Evolutionary conservation across 2,888 invertebrate species (phyloP).

Genomic region (Baronia brevicornis): DNA sequence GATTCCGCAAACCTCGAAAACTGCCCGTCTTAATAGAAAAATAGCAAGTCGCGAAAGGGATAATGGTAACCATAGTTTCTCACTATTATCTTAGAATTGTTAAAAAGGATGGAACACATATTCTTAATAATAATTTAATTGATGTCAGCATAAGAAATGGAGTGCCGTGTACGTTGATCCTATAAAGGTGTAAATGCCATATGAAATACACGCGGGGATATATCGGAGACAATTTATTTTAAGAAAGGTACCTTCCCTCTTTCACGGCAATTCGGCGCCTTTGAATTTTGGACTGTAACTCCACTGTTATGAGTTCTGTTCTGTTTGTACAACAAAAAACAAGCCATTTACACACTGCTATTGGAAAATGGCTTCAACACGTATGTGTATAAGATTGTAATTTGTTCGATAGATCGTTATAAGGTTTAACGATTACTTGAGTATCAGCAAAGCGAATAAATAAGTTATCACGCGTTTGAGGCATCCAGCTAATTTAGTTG

Average conservation of each 20-base stretch:
- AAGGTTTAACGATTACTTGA: slow-evolving; percentile 9
- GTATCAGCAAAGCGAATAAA: slow-evolving; percentile 26
- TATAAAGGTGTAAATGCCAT: slow-evolving; percentile 54
- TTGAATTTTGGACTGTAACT: background rate
- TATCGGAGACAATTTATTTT: slow-evolving; percentile 64
- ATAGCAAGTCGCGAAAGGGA: no score
- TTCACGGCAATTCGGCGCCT: slow-evolving; percentile 24
- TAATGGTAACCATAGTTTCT: no score
- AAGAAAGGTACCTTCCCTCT: slow-evolving; percentile 33
- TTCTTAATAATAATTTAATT: no score
- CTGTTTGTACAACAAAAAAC: slow-evolving; percentile 17
- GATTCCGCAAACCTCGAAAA: no score
- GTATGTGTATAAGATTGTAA: no score
- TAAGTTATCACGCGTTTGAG: slow-evolving; percentile 34
- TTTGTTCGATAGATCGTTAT: slow-evolving; percentile 6
- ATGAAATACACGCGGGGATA: slow-evolving; percentile 57
- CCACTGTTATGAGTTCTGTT: slow-evolving; percentile 12
- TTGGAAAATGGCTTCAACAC: no score
- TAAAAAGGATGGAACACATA: no score
- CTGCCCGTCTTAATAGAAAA: no score
- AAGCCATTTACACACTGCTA: no score
- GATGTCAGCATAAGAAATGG: background rate
- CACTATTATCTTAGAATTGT: no score
- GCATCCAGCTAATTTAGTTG: slow-evolving; percentile 41
- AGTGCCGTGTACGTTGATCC: slow-evolving; percentile 31